Percentiles rank a stretch among this genome's conserved stretches.
Evolutionary conservation across 2,113 vertebrate genomes (phyloP).

Genomic region (Onychostoma macrolepis): DNA sequence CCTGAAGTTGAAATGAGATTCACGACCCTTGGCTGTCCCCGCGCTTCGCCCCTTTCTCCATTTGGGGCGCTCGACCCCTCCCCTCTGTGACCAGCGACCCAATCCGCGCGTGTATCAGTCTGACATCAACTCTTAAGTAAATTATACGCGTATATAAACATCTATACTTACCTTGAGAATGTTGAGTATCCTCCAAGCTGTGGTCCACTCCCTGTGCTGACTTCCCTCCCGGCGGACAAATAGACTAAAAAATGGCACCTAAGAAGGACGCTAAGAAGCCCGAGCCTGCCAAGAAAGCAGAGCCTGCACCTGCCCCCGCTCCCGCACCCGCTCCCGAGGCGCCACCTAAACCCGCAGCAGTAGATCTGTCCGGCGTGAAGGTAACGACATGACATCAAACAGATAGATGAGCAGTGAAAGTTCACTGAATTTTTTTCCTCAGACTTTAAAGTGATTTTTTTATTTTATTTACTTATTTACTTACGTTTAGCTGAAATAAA

Average conservation of each 20-base stretch:
- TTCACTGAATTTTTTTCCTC: background rate
- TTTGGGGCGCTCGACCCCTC: slow-evolving; percentile 69
- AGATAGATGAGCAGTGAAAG: background rate
- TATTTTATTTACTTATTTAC: too few species aligned
- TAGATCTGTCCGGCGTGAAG: slow-evolving; percentile 78
- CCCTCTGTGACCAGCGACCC: slow-evolving; percentile 64
- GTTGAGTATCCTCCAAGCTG: slow-evolving; percentile 75
- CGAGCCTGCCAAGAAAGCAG: slow-evolving; percentile 68
- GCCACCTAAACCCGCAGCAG: slow-evolving; percentile 55
- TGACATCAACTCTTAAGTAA: slow-evolving; percentile 66
- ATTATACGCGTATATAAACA: slow-evolving; percentile 79
- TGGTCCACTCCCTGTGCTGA: slow-evolving; percentile 70
- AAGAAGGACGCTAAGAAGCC: slow-evolving; percentile 82
- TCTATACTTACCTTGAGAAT: slow-evolving; percentile 64
- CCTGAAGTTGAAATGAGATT: background rate
- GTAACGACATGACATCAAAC: slow-evolving; percentile 56
- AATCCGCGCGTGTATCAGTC: slow-evolving; percentile 65
- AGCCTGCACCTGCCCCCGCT: slow-evolving; percentile 62
- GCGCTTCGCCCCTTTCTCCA: slow-evolving; percentile 61
- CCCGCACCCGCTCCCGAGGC: slow-evolving; percentile 65
- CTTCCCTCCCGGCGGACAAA: slow-evolving; percentile 60
- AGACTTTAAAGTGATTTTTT: background rate
- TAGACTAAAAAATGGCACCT: slow-evolving; percentile 74
- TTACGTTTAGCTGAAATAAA: too few species aligned
- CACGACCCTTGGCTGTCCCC: background rate